Evolutionary conservation across 2,797 vertebrate genomes (phyloP), one percentile per base, ranked within the genome.

Genomic region (Phylloscopus collybita): DNA sequence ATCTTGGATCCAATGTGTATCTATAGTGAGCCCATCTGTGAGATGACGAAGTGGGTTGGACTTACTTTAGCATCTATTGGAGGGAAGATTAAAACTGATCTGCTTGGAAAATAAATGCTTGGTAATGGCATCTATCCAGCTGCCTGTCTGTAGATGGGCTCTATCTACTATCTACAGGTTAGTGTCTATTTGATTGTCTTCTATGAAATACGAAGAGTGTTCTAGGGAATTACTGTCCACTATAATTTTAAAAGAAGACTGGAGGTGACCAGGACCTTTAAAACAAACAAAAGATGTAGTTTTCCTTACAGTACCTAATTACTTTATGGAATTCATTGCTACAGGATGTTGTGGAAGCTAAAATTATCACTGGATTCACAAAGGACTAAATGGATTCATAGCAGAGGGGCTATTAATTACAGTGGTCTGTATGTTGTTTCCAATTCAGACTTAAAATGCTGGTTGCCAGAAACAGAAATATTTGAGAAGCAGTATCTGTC

Each of bases 331-430:
- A 94, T 87, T 85, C 53, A 54, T 67, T 64, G 69, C 49, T 57
- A 78, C 85, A 94, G 75, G 85, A 92, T 92, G 50, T 67, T 90
- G 54, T 69, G 30, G 65, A 93, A 90, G 69, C 53, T 94, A 94
- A 96, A 93, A 91, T 95, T 96, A 83, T 88, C 79, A 47, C 53
- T 93, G 45, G 69, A 92, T 86, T 92, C 81, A 91, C 89, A 91
- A 96, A 95, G 15, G 19, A 57, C 57, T 94, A 38, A 64, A 82
- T 19, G 67, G 89, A 78, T 92, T 86, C 69, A 50, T 83, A 75
- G 80, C 50, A 90, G 76, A 95, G 70, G 14, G 11, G 20, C 11
- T 86, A 79, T 94, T 86, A 94, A 94, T 95, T 86, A 88, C 51
- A 49, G 22, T 51, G 66, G 30, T 57, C 78, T 90, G 5, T 38